These are phyloP conservation scores for Acleris literana DNA, from an alignment of 2,888 invertebrate species.

Conservation along the genomic window DNA sequence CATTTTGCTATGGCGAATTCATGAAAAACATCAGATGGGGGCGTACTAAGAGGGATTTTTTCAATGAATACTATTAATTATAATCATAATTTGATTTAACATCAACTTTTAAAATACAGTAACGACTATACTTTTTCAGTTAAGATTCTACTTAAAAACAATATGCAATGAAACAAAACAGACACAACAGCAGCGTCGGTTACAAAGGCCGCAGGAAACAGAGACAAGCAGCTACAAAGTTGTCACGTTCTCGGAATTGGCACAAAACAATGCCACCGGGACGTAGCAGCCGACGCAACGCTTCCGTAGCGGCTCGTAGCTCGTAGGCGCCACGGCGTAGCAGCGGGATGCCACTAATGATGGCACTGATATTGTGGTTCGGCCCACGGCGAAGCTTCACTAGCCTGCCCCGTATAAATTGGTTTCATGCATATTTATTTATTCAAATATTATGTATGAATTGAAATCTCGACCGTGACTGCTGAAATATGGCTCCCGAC, in stretches of 20 bases:
- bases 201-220: conserved; percentile 34
- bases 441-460: conserved; percentile 82
- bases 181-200: conserved; percentile 21
- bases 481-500: conserved; percentile 74
- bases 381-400: conserved; percentile 53
- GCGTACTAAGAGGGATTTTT: no score
- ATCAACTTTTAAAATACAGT: neutral
- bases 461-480: conserved; percentile 78
- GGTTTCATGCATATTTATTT: conserved; percentile 84
- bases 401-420: conserved; percentile 76
- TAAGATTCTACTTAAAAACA: neutral
- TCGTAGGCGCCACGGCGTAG: conserved; percentile 50
- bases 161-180: conserved; percentile 13
- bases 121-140: neutral
- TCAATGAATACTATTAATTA: neutral
- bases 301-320: conserved; percentile 64
- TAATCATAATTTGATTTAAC: neutral
- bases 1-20: no score
- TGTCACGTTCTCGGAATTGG: conserved; percentile 40
- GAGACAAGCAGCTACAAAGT: conserved; percentile 33
- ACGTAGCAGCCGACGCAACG: conserved; percentile 57
- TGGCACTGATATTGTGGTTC: conserved; percentile 71
- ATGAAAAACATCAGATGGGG: no score
- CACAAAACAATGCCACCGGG: conserved; percentile 40
- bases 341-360: conserved; percentile 72